Evolutionary conservation across 2,888 invertebrate genomes (phyloP).

Genomic region (Acleris laterana): DNA sequence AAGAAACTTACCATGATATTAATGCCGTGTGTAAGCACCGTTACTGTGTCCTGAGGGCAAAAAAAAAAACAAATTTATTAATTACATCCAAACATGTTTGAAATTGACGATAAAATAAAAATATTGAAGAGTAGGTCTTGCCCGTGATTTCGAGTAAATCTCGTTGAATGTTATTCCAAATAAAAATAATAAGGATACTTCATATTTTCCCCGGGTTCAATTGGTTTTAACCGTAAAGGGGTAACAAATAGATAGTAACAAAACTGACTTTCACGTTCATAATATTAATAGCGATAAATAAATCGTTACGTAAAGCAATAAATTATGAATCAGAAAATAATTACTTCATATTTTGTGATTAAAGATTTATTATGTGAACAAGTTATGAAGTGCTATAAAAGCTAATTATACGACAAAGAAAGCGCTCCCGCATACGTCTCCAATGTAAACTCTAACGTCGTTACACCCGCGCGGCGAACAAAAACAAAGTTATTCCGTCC

Average conservation of each 20-base stretch:
- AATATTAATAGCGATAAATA: no score
- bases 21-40: slow-evolving; percentile 18
- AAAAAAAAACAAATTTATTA: slow-evolving; percentile 21
- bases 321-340: background rate
- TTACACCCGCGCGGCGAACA: slow-evolving; percentile 16
- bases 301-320: no score
- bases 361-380: no score
- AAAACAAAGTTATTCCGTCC: slow-evolving; percentile 25
- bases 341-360: no score
- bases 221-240: no score
- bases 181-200: no score
- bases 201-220: no score
- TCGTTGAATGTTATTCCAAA: no score
- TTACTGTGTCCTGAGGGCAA: slow-evolving; percentile 25
- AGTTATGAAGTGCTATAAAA: slow-evolving; percentile 4
- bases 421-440: slow-evolving; percentile 8
- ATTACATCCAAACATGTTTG: slow-evolving; percentile 16
- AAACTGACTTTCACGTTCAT: no score
- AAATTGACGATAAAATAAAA: background rate
- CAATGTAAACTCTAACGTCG: slow-evolving; percentile 19
- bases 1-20: slow-evolving; percentile 26
- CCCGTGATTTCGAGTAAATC: no score
- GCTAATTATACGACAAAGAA: slow-evolving; percentile 30
- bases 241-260: no score
- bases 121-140: no score